phyloP scores from a whole-genome alignment of 2,797 vertebrate species.

The Hafferia zeledoni region DNA sequence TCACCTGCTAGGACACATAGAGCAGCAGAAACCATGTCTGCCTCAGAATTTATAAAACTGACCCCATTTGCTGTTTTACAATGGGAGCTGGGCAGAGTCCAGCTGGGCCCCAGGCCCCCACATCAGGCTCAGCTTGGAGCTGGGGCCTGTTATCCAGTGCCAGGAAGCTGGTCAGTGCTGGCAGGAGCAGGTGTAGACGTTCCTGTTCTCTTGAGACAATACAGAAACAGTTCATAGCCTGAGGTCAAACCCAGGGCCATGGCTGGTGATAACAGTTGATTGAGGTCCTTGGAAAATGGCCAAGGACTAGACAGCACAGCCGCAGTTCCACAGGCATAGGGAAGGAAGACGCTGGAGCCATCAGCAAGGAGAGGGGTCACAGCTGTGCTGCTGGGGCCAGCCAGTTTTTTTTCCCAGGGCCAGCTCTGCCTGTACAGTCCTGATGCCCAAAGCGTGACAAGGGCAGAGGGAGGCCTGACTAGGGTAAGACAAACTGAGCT shows the following conservation, averaged over 20 bases:
- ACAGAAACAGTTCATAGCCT: slow-evolving; percentile 5
- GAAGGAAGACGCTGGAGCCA: background rate
- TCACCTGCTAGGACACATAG: background rate
- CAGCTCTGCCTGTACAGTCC: background rate
- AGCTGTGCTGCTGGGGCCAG: background rate
- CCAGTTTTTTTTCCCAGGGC: background rate
- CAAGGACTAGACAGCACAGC: background rate
- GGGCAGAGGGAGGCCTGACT: background rate
- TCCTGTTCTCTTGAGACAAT: background rate
- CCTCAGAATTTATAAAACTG: slow-evolving; percentile 61
- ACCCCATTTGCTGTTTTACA: slow-evolving; percentile 8
- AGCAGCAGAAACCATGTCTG: background rate
- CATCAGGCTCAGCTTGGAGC: background rate
- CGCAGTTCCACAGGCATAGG: slow-evolving; percentile 13
- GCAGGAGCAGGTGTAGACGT: background rate
- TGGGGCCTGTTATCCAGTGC: background rate
- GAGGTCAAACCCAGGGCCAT: background rate
- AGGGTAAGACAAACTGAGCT: slow-evolving; percentile 27
- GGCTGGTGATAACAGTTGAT: slow-evolving; percentile 14
- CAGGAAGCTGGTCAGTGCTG: background rate
- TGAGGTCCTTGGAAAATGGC: background rate
- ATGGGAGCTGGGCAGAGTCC: background rate
- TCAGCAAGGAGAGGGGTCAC: background rate
- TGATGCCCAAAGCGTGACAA: background rate
- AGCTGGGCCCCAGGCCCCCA: background rate